phyloP scores from a whole-genome alignment of 2,797 vertebrate genomes.

The Acrossocheilus wenchowensis region DNA sequence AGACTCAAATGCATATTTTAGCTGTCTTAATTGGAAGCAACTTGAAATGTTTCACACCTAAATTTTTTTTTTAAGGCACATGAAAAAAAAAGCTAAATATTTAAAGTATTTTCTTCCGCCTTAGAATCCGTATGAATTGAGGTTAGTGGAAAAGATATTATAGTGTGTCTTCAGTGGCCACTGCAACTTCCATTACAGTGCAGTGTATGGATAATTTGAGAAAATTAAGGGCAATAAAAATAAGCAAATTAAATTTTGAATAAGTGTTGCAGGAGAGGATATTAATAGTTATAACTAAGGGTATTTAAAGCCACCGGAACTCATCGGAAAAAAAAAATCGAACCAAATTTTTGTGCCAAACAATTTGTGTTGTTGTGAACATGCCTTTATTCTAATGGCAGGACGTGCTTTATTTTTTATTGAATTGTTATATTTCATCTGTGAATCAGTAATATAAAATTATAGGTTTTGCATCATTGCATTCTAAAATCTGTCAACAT shows the following conservation, averaged over 20 bases:
- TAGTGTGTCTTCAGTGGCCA: background rate
- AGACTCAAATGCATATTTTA: no score
- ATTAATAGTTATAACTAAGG: no score
- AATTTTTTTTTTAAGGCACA: no score
- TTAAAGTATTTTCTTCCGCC: background rate
- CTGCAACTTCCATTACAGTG: background rate
- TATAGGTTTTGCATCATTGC: background rate
- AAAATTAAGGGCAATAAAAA: background rate
- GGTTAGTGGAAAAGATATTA: background rate
- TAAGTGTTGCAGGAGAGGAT: background rate
- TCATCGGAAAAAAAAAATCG: no score
- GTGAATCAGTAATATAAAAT: background rate
- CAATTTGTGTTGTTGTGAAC: background rate
- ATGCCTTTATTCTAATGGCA: background rate
- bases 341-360: no score
- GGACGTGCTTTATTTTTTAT: background rate
- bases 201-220: background rate
- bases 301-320: background rate
- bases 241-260: background rate
- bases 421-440: background rate
- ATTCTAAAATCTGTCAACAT: background rate
- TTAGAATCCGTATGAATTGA: background rate
- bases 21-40: no score
- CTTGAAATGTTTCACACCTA: no score
- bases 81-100: no score